Evolutionary conservation across 92 coral and sea anemone genomes (phyloP).

Genomic region (Porites divaricata): DNA sequence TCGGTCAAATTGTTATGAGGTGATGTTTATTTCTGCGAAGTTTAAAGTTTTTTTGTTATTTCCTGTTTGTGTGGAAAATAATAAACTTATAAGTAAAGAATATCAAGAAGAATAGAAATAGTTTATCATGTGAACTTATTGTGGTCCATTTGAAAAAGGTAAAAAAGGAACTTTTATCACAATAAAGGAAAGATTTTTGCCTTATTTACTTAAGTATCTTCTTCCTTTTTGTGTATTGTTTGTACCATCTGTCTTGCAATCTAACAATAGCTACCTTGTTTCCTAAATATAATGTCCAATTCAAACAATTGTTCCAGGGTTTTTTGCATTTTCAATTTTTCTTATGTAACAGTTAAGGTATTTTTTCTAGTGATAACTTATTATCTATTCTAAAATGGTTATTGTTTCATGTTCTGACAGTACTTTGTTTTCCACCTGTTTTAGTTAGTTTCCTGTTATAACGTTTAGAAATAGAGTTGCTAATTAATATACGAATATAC

Average conservation of each 20-base stretch:
- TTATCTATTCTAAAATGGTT: too few relatives aligned
- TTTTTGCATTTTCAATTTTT: not conserved
- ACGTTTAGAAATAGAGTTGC: too few relatives aligned
- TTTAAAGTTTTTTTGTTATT: not conserved
- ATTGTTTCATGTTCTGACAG: too few relatives aligned
- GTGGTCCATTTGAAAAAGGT: not conserved
- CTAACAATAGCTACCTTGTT: not conserved
- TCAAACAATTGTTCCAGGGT: not conserved
- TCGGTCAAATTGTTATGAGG: not conserved
- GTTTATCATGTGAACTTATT: not conserved
- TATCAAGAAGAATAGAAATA: too few relatives aligned
- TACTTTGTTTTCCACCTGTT: too few relatives aligned
- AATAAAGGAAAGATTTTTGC: not conserved
- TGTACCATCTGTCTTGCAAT: constrained; percentile 8
- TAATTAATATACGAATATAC: too few relatives aligned
- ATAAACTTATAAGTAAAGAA: not conserved
- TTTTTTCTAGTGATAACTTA: too few relatives aligned
- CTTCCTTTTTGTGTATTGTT: not conserved
- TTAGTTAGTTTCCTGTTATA: too few relatives aligned
- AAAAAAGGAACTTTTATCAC: not conserved
- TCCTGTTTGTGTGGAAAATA: not conserved
- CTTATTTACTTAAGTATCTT: constrained; percentile 6
- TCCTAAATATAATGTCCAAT: not conserved
- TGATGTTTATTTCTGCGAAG: not conserved
- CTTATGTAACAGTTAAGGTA: too few relatives aligned